Percentiles rank a stretch among this genome's conserved stretches.
Evolutionary conservation across 1,140 invertebrate species (phyloP).

Genomic region (Hylaeus volcanicus): DNA sequence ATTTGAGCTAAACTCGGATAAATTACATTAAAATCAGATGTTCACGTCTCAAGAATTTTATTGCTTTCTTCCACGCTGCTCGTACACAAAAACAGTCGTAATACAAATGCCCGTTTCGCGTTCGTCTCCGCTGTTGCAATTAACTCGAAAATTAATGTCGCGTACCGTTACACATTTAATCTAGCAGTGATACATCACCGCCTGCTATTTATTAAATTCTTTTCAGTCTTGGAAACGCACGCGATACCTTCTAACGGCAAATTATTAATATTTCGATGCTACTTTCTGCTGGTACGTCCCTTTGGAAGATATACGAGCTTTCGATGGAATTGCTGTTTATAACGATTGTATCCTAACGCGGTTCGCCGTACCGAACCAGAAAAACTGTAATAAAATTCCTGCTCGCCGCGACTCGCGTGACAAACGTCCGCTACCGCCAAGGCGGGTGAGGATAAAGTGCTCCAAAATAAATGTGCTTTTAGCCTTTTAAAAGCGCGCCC

Average conservation of each 20-base stretch:
- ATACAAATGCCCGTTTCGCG: background rate
- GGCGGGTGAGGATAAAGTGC: background rate
- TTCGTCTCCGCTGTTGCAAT: background rate
- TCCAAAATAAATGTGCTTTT: slow-evolving; percentile 9
- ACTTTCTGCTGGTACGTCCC: too few species aligned
- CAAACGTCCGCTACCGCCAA: background rate
- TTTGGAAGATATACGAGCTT: background rate
- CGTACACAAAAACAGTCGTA: background rate
- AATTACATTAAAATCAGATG: background rate
- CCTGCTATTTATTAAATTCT: slow-evolving; percentile 16
- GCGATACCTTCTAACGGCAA: background rate
- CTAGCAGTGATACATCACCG: background rate
- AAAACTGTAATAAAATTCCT: slow-evolving; percentile 14
- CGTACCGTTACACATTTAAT: background rate
- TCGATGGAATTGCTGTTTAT: background rate
- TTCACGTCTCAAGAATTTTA: too few species aligned
- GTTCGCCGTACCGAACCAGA: background rate
- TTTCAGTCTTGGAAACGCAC: background rate
- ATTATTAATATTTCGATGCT: background rate
- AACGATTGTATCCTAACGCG: background rate
- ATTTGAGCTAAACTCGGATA: slow-evolving; percentile 54
- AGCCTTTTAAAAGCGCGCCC: slow-evolving; percentile 14
- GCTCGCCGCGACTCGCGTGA: background rate
- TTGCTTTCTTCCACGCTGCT: background rate
- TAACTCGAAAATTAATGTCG: slow-evolving; percentile 1